A percentile compares a stretch with the other conserved stretches of the same genome.
These are phyloP conservation scores for Trachelus tabidus DNA, from an alignment of 2,888 invertebrate genomes.

Conservation along the genomic window DNA sequence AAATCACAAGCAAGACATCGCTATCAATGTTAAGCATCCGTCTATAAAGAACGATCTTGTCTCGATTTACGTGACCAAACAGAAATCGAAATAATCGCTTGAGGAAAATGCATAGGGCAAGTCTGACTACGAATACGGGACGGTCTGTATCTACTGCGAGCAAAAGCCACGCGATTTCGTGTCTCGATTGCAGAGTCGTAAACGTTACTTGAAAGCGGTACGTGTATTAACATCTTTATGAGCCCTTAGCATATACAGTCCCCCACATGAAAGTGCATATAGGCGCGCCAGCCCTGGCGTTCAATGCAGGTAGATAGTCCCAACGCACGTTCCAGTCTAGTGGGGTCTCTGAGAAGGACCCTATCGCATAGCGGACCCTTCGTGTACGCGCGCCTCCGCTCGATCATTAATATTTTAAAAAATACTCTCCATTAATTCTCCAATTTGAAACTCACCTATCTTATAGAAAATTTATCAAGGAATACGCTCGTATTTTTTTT, in stretches of 20 bases:
- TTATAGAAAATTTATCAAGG: no score
- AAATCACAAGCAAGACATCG: no score
- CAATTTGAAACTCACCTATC: no score
- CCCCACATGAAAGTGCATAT: background rate
- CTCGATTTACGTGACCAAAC: background rate
- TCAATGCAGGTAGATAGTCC: no score
- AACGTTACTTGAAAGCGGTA: background rate
- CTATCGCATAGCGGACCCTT: no score
- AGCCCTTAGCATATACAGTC: background rate
- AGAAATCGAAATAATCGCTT: background rate
- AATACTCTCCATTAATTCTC: no score
- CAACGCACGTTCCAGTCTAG: no score
- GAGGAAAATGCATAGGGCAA: background rate
- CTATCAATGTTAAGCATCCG: background rate
- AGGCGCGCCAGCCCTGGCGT: no score
- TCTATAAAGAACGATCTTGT: background rate
- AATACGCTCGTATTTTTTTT: no score
- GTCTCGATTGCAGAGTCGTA: conserved; percentile 3
- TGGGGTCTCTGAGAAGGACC: no score
- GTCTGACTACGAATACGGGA: background rate
- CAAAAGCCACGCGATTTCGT: background rate
- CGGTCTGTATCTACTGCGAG: background rate
- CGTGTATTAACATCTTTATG: background rate
- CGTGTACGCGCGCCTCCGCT: no score
- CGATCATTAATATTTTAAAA: no score